These are phyloP conservation scores for Sebastes jordani DNA, from an alignment of 2,797 vertebrate species.

Conservation along the genomic window DNA sequence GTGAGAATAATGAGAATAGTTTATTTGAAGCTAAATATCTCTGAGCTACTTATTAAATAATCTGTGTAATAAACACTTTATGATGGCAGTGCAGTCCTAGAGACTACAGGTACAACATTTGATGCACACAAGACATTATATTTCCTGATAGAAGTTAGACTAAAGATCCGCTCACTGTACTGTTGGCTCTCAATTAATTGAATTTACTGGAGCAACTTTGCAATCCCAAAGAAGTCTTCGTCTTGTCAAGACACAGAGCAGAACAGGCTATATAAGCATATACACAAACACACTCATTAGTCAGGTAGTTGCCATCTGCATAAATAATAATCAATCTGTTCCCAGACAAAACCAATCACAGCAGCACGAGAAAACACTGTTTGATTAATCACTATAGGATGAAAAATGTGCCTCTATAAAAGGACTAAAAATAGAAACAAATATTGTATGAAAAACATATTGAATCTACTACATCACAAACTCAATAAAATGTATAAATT, in stretches of 20 bases:
- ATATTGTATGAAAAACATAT: not conserved
- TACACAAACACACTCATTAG: not conserved
- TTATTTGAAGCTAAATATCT: not conserved
- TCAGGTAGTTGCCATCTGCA: not conserved
- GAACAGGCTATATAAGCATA: not conserved
- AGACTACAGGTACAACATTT: not conserved
- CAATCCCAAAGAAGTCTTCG: not conserved
- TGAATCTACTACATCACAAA: not conserved
- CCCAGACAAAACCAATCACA: slow-evolving; percentile 3
- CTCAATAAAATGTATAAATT: not conserved
- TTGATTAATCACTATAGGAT: not conserved
- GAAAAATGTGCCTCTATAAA: not conserved
- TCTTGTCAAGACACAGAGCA: not conserved
- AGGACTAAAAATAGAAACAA: not conserved
- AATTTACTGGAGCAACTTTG: not conserved
- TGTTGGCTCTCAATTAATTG: not conserved
- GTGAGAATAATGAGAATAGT: not conserved
- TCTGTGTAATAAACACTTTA: not conserved
- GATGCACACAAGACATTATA: not conserved
- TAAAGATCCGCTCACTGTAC: not conserved
- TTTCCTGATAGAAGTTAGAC: not conserved
- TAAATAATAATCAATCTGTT: not conserved
- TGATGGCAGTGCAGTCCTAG: not conserved
- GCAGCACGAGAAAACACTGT: not conserved
- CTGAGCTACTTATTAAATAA: not conserved